These are phyloP conservation scores for Triplophysa dalaica DNA, from an alignment of 2,113 vertebrate genomes.

Conservation along the genomic window DNA sequence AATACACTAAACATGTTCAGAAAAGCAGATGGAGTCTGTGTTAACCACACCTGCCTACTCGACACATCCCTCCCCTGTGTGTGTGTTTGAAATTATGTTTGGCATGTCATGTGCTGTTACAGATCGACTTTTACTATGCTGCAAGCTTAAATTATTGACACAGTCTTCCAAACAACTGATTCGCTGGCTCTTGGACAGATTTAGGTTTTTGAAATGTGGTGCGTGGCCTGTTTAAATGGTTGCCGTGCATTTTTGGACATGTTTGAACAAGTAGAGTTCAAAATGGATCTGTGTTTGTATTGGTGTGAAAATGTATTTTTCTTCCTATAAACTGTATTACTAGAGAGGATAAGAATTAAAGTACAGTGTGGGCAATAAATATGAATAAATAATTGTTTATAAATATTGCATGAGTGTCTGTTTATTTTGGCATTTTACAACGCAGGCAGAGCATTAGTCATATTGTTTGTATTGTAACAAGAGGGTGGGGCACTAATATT, in stretches of 20 bases:
- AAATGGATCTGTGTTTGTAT: conserved; percentile 5
- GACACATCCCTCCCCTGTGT: not conserved
- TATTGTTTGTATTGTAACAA: not conserved
- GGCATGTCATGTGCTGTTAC: conserved; percentile 8
- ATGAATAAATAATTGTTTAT: not conserved
- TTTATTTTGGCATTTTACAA: not conserved
- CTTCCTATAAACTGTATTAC: not conserved
- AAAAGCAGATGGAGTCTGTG: conserved; percentile 8
- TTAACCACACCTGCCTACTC: conserved; percentile 32
- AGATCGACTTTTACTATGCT: conserved; percentile 8
- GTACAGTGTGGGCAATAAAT: not conserved
- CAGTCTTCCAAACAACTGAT: not conserved
- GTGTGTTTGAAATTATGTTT: not conserved
- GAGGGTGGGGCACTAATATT: conserved; percentile 10
- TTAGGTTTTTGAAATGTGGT: not conserved
- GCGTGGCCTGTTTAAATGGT: conserved; percentile 1
- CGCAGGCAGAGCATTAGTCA: not conserved
- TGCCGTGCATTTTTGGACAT: conserved; percentile 6
- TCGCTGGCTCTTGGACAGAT: not conserved
- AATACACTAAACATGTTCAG: not conserved
- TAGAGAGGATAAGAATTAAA: not conserved
- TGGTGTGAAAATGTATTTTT: not conserved
- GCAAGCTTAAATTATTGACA: conserved; percentile 37
- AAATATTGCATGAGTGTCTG: not conserved
- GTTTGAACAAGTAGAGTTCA: conserved; percentile 19